These are phyloP conservation scores for Tapera naevia DNA, from an alignment of 2,797 vertebrate genomes.

Conservation along the genomic window DNA sequence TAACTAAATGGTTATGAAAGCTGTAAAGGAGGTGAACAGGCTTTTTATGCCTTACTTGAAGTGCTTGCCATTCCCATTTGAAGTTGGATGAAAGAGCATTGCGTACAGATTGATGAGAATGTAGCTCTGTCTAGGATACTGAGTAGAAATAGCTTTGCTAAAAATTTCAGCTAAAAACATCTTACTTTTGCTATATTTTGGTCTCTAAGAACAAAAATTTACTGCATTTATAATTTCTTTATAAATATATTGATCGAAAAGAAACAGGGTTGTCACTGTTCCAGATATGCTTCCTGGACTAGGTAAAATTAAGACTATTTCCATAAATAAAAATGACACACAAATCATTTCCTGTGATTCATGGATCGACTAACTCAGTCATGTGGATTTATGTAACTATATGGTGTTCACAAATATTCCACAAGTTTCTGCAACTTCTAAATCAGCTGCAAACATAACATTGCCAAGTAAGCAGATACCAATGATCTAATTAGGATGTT, in stretches of 20 bases:
- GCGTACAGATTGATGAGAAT: background rate
- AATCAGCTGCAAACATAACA: background rate
- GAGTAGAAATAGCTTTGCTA: background rate
- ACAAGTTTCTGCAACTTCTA: background rate
- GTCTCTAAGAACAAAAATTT: background rate
- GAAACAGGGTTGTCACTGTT: background rate
- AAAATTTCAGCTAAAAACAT: background rate
- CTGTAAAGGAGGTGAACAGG: background rate
- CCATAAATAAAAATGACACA: background rate
- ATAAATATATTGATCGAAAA: background rate
- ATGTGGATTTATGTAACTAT: background rate
- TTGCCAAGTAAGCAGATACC: background rate
- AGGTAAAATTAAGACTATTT: background rate
- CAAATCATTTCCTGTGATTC: background rate
- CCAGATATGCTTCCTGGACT: background rate
- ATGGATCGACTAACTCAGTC: background rate
- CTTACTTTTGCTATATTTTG: background rate
- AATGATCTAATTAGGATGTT: background rate
- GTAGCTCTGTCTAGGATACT: background rate
- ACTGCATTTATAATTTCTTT: background rate
- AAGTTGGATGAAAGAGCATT: conserved; percentile 14
- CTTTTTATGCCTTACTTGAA: conserved; percentile 25
- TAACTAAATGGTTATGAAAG: conserved; percentile 10
- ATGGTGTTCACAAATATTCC: background rate
- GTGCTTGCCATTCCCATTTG: background rate